Evolutionary conservation across 2,888 invertebrate species (phyloP).

Genomic region (Phortica okadai): DNA sequence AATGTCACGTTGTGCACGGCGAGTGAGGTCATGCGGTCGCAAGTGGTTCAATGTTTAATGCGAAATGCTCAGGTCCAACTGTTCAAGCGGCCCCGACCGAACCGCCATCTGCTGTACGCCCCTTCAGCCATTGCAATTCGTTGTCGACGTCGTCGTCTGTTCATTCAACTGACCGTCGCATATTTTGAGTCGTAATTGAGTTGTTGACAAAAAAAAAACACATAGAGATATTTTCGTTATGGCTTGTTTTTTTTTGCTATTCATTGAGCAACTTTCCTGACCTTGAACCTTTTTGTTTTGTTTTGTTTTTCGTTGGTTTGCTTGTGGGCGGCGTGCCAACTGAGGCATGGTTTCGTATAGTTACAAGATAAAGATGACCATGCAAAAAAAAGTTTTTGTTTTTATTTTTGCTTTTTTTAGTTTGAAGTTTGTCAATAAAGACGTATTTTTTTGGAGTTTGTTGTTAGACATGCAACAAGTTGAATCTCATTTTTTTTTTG

Average conservation of each 20-base stretch:
- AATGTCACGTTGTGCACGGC: conserved; percentile 14
- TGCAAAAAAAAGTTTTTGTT: not conserved
- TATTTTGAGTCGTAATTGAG: not conserved
- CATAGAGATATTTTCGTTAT: not conserved
- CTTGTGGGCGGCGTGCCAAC: conserved; percentile 18
- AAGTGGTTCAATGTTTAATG: conserved; percentile 67
- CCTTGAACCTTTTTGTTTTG: conserved; percentile 16
- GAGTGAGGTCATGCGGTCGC: conserved; percentile 42
- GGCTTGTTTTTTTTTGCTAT: not conserved
- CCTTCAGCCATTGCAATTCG: no score
- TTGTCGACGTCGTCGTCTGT: no score
- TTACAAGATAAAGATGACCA: not conserved
- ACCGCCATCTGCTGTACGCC: no score
- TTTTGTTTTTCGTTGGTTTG: not conserved
- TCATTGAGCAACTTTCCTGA: conserved; percentile 12
- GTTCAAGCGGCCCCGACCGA: no score
- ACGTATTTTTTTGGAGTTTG: no score
- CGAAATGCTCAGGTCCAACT: conserved; percentile 35
- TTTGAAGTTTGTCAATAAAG: no score
- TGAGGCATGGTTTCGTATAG: not conserved
- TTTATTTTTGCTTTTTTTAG: no score
- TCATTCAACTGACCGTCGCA: conserved; percentile 9
- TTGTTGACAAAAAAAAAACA: not conserved
- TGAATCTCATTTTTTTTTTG: no score
- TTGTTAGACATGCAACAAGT: no score